Conservation (phyloP, 2,113 vertebrate genomes). For the Saimiri boliviensis region DNA sequence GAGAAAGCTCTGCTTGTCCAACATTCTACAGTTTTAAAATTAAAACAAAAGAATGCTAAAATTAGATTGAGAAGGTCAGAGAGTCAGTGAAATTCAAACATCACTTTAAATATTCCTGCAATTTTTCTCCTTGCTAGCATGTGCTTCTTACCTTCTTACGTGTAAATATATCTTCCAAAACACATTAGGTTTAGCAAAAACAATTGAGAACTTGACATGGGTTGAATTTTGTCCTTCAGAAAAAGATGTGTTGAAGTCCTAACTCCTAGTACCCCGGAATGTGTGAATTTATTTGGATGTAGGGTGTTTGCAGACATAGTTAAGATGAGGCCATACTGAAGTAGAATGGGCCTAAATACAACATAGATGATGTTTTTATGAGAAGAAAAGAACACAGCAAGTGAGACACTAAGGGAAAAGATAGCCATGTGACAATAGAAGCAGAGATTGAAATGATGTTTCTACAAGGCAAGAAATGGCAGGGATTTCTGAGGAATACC, state of each 20-base stretch:
- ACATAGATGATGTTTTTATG: background rate
- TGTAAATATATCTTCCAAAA: background rate
- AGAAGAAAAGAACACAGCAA: background rate
- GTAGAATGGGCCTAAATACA: background rate
- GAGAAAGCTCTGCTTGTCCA: background rate
- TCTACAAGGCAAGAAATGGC: background rate
- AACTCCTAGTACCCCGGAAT: background rate
- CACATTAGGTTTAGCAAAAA: background rate
- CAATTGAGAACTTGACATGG: background rate
- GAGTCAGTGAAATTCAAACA: background rate
- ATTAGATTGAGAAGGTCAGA: background rate
- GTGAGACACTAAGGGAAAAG: background rate
- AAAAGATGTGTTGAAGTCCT: background rate
- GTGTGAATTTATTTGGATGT: background rate
- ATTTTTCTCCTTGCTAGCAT: background rate
- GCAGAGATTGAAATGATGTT: background rate
- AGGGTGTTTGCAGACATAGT: background rate
- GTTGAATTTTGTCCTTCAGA: background rate
- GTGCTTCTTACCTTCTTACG: background rate
- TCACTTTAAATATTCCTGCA: background rate
- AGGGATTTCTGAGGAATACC: background rate
- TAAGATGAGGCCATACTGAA: background rate
- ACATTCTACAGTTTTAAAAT: background rate
- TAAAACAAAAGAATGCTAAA: background rate
- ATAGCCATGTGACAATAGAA: background rate